Conservation (phyloP, 1,140 invertebrate genomes). For the Tribolium castaneum region DNA sequence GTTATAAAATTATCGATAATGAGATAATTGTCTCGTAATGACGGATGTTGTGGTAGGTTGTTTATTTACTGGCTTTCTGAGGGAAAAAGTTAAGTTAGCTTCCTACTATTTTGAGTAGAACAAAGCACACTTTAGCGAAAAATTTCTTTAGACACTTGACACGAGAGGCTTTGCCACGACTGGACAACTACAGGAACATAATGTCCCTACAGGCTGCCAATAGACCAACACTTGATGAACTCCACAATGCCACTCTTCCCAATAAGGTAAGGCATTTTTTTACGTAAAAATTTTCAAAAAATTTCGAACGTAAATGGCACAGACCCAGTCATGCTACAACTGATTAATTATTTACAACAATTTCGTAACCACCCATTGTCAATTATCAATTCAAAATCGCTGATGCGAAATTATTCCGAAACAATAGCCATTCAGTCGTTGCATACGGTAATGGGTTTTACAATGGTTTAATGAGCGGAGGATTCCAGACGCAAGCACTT, state of each 20-base stretch:
- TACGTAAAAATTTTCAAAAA: no score
- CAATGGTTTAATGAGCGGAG: neutral
- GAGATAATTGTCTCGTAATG: neutral
- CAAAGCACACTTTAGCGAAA: neutral
- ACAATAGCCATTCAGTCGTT: neutral
- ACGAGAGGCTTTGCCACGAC: slow-evolving; percentile 87
- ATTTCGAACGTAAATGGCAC: no score
- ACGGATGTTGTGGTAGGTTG: neutral
- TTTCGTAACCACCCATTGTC: slow-evolving; percentile 3
- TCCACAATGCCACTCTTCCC: slow-evolving; percentile 86
- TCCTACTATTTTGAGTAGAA: neutral
- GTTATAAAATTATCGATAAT: neutral
- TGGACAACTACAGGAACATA: slow-evolving; percentile 95
- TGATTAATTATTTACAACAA: slow-evolving; percentile 19
- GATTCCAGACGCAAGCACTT: no score
- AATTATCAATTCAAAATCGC: neutral
- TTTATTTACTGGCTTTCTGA: neutral
- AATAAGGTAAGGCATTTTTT: slow-evolving; percentile 74
- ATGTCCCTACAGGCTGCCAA: slow-evolving; percentile 90
- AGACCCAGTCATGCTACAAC: neutral
- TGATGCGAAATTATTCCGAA: slow-evolving; percentile 1
- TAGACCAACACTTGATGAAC: slow-evolving; percentile 90
- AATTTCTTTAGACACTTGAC: slow-evolving; percentile 81
- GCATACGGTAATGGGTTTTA: neutral
- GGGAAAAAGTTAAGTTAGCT: no score